A percentile compares a stretch with the other conserved stretches of the same genome.
Evolutionary conservation across 2,113 vertebrate genomes (phyloP).

Genomic region (Hiodon tergisus): DNA sequence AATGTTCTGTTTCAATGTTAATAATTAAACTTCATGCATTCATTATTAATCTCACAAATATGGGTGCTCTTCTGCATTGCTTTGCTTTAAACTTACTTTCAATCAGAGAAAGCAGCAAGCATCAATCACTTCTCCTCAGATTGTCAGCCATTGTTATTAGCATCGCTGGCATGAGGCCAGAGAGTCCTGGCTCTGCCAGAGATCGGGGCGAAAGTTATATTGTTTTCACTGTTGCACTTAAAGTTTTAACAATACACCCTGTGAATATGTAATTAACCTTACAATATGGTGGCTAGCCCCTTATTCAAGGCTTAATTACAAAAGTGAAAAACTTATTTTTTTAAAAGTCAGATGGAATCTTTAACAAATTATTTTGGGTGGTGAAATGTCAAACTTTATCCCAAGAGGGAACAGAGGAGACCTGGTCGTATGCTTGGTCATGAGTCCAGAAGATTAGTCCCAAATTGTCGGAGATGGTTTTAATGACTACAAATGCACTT

Average conservation of each 20-base stretch:
- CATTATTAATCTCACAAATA: too few relatives aligned
- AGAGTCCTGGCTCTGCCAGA: too few relatives aligned
- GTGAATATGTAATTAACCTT: background rate
- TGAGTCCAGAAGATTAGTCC: constrained; percentile 38
- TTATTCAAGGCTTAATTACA: background rate
- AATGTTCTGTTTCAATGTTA: too few relatives aligned
- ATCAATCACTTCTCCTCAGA: background rate
- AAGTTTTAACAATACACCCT: background rate
- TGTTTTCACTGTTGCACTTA: too few relatives aligned
- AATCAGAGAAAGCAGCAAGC: background rate
- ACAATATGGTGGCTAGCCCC: background rate
- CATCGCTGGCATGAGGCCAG: too few relatives aligned
- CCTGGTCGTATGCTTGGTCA: constrained; percentile 33
- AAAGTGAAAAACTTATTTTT: background rate
- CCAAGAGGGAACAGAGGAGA: constrained; percentile 7
- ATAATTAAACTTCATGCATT: too few relatives aligned
- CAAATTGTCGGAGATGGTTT: constrained; percentile 31
- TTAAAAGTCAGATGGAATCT: background rate
- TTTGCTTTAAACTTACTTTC: background rate
- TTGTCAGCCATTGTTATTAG: background rate
- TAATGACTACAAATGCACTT: constrained; percentile 36
- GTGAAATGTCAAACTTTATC: constrained; percentile 22
- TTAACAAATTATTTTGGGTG: background rate
- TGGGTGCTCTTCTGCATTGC: too few relatives aligned
- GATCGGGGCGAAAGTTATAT: too few relatives aligned